A percentile compares a stretch with the other conserved stretches of the same genome.
Conservation (phyloP, 2,797 vertebrate species). For the Parambassis ranga region DNA sequence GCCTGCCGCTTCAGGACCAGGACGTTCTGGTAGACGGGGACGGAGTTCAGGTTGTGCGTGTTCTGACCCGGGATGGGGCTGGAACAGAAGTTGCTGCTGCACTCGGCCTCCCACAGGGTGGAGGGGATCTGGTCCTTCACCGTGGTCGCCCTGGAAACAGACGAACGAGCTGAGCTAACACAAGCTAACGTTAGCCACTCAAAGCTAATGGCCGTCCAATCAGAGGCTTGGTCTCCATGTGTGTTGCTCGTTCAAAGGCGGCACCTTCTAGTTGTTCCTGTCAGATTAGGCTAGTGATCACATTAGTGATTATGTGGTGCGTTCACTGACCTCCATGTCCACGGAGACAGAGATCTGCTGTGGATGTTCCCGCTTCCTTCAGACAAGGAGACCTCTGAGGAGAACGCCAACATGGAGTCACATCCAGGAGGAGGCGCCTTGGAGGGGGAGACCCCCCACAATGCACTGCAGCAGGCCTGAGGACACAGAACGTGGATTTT, state of each 20-base stretch:
- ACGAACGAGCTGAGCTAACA: neutral
- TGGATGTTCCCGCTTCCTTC: constrained; percentile 60
- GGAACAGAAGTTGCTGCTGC: constrained; percentile 57
- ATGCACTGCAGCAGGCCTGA: constrained; percentile 50
- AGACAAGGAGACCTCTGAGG: neutral
- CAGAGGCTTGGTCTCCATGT: too few relatives aligned
- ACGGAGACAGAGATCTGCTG: constrained; percentile 72
- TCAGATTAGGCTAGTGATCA: neutral
- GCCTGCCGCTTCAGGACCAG: constrained; percentile 61
- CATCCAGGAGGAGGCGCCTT: constrained; percentile 1
- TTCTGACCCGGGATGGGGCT: neutral
- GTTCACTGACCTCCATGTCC: constrained; percentile 75
- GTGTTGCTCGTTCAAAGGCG: too few relatives aligned
- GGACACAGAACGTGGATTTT: too few relatives aligned
- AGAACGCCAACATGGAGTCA: constrained; percentile 7
- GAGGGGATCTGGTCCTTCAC: constrained; percentile 60
- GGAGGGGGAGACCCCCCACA: constrained; percentile 27
- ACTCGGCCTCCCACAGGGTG: constrained; percentile 74
- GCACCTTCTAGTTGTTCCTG: too few relatives aligned
- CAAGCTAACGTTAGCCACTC: neutral
- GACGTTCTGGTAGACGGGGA: constrained; percentile 69
- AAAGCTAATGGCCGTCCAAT: neutral
- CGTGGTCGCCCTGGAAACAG: constrained; percentile 36
- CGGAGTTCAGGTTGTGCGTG: constrained; percentile 41
- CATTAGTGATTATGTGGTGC: neutral